These are phyloP conservation scores for Trachythela sp. DNA, from an alignment of 64 coral and sea anemone species.

Conservation along the genomic window DNA sequence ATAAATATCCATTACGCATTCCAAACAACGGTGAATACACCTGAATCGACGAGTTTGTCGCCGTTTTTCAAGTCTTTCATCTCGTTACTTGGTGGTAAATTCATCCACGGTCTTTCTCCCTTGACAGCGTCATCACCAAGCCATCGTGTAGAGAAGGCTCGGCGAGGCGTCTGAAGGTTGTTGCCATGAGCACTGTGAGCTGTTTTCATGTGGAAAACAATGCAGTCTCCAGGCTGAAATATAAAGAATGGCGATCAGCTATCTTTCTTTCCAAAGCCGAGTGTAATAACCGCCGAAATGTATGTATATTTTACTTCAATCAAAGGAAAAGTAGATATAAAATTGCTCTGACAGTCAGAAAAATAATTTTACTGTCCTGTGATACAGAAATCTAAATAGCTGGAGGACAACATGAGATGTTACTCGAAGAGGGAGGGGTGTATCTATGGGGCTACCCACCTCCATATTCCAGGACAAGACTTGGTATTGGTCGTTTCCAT, in stretches of 20 bases:
- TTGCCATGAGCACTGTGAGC: slow-evolving; percentile 39
- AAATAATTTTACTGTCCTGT: no score
- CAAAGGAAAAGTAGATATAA: no score
- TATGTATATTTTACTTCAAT: no score
- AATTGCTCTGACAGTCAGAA: no score
- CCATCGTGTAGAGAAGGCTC: slow-evolving; percentile 46
- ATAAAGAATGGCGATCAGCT: neutral
- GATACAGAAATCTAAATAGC: no score
- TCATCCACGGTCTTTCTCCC: slow-evolving; percentile 40
- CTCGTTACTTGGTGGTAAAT: slow-evolving; percentile 32
- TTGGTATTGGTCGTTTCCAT: slow-evolving; percentile 27
- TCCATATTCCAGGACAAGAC: slow-evolving; percentile 47
- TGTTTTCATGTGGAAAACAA: slow-evolving; percentile 48
- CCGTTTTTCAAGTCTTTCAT: neutral
- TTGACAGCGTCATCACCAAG: slow-evolving; percentile 35
- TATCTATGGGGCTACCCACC: neutral
- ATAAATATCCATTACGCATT: neutral
- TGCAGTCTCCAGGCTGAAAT: slow-evolving; percentile 47
- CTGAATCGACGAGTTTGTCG: slow-evolving; percentile 32
- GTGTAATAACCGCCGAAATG: neutral
- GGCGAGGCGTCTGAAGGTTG: slow-evolving; percentile 21
- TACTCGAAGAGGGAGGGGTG: no score
- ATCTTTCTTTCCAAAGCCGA: neutral
- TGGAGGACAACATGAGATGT: no score
- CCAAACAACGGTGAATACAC: slow-evolving; percentile 31